Conservation (phyloP, 2,113 vertebrate genomes). For the Motacilla alba region DNA sequence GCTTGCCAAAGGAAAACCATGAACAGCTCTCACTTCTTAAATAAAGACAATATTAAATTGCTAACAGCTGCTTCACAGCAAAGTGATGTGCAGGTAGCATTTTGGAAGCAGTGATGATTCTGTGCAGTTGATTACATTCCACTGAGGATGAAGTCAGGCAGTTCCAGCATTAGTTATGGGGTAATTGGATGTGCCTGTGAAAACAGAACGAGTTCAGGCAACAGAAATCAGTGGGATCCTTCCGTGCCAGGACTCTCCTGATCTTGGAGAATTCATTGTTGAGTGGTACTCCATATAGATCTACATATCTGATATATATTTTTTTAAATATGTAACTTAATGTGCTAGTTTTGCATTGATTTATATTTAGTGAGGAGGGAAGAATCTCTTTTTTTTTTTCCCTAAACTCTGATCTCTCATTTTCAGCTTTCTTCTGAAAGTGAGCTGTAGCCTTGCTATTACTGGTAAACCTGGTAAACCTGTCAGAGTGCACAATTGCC, state of each 20-base stretch:
- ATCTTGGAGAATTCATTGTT: neutral
- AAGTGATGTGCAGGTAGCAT: neutral
- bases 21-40: neutral
- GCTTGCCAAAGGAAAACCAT: neutral
- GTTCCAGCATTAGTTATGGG: neutral
- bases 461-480: neutral
- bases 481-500: neutral
- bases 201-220: neutral
- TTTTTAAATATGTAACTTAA: neutral
- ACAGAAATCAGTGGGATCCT: neutral
- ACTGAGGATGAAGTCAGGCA: neutral
- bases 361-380: neutral
- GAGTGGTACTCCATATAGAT: neutral
- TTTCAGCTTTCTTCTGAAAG: neutral
- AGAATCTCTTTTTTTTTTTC: neutral
- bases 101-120: neutral
- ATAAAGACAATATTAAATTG: neutral
- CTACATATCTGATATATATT: neutral
- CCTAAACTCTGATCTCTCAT: neutral
- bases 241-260: neutral
- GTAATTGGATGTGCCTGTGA: neutral
- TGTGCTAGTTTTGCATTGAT: neutral
- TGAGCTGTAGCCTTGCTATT: neutral
- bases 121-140: neutral
- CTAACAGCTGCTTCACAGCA: conserved; percentile 13